A percentile compares a stretch with the other conserved stretches of the same genome.
Evolutionary conservation across 2,113 vertebrate species (phyloP).

Genomic region (Argyrosomus japonicus): DNA sequence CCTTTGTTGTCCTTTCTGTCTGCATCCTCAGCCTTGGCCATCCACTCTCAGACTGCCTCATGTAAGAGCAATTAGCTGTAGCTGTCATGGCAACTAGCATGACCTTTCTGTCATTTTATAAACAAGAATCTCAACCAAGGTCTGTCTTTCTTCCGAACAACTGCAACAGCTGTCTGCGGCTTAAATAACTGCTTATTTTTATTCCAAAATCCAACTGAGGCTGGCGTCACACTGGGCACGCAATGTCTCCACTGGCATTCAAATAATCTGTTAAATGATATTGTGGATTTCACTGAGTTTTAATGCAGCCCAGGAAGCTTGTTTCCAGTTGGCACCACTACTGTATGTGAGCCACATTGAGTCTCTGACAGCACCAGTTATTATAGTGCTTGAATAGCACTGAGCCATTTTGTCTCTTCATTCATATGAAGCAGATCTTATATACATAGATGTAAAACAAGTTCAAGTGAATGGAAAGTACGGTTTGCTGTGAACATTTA

Average conservation of each 20-base stretch:
- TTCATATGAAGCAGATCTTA: constrained; percentile 2
- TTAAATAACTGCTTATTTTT: neutral
- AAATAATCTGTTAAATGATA: neutral
- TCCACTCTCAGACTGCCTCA: constrained; percentile 27
- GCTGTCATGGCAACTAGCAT: constrained; percentile 72
- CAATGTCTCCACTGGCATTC: neutral
- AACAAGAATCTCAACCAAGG: constrained; percentile 45
- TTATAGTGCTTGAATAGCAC: neutral
- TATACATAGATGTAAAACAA: neutral
- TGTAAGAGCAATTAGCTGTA: constrained; percentile 44
- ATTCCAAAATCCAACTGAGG: neutral
- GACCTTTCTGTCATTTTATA: constrained; percentile 66
- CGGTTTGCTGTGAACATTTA: neutral
- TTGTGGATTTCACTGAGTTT: neutral
- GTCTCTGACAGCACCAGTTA: neutral
- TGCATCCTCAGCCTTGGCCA: constrained; percentile 37
- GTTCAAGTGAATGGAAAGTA: neutral
- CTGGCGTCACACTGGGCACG: neutral
- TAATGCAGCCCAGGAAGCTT: neutral
- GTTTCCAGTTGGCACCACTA: neutral
- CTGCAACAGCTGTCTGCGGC: constrained; percentile 30
- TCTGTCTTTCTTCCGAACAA: constrained; percentile 36
- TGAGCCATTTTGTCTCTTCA: neutral
- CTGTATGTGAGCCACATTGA: neutral
- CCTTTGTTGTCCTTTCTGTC: constrained; percentile 49